Percentiles rank a stretch among this genome's conserved stretches.
Conservation (phyloP, 2,113 vertebrate species). For the Hemiscyllium ocellatum region DNA sequence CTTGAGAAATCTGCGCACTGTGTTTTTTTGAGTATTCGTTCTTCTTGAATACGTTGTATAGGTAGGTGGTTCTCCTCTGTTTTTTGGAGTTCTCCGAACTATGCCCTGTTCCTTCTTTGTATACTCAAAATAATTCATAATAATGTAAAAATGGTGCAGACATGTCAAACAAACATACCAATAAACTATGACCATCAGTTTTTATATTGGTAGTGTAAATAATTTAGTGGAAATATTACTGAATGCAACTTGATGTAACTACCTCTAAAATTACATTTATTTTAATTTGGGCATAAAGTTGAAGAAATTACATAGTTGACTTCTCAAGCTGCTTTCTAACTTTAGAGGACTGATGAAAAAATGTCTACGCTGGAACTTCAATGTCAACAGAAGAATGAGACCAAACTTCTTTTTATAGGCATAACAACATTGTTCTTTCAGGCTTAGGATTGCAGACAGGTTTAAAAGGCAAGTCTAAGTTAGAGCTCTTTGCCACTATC, state of each 20-base stretch:
- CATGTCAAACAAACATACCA: not conserved
- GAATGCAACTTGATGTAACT: not conserved
- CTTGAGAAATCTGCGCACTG: no score
- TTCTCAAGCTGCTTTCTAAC: not conserved
- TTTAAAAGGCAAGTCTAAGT: not conserved
- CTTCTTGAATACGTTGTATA: no score
- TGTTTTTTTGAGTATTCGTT: no score
- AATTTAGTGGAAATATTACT: not conserved
- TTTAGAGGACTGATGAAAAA: not conserved
- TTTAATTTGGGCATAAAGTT: not conserved
- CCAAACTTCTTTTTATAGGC: not conserved
- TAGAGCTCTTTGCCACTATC: not conserved
- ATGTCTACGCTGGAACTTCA: not conserved
- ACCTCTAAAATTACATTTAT: not conserved
- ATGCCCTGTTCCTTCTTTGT: not conserved
- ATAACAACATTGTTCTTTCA: not conserved
- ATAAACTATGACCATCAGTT: not conserved
- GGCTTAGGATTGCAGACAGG: not conserved
- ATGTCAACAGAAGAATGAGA: not conserved
- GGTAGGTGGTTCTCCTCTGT: no score
- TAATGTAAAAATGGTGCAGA: not conserved
- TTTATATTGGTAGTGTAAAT: not conserved
- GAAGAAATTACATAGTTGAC: not conserved
- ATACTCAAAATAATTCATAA: not conserved
- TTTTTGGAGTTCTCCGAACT: not conserved